A percentile compares a stretch with the other conserved stretches of the same genome.
phyloP scores from a whole-genome alignment of 1,140 invertebrate species.

The Scylla paramamosain region DNA sequence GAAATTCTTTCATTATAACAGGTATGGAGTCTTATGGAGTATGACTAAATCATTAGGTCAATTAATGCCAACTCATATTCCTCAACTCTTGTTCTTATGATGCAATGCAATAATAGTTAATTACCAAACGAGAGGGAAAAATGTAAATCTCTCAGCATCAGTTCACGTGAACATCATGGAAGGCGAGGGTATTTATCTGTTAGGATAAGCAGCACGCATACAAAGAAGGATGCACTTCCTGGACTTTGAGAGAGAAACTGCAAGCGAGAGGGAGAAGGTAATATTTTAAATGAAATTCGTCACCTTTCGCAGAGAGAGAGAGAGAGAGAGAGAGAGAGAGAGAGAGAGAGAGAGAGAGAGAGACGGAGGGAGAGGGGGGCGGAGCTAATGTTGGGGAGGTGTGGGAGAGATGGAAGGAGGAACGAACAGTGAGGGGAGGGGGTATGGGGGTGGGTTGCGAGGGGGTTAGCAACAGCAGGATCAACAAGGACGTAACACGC shows the following conservation, averaged over 20 bases:
- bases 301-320: neutral
- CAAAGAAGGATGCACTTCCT: no score
- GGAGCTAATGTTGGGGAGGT: constrained; percentile 48
- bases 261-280: neutral
- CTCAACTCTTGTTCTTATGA: no score
- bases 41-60: no score
- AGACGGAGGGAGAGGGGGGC: neutral
- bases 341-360: constrained; percentile 17
- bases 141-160: no score
- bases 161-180: no score
- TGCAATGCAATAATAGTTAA: no score
- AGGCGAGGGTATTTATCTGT: no score
- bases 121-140: no score
- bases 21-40: no score
- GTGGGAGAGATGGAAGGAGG: constrained; percentile 6
- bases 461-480: constrained; percentile 31
- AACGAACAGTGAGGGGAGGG: neutral
- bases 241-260: neutral
- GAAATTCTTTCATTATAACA: no score
- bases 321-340: neutral
- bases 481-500: constrained; percentile 40
- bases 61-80: no score
- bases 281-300: neutral
- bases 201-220: no score
- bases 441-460: neutral